These are phyloP conservation scores for Pelodiscus sinensis DNA, from an alignment of 2,113 vertebrate species.

Conservation along the genomic window DNA sequence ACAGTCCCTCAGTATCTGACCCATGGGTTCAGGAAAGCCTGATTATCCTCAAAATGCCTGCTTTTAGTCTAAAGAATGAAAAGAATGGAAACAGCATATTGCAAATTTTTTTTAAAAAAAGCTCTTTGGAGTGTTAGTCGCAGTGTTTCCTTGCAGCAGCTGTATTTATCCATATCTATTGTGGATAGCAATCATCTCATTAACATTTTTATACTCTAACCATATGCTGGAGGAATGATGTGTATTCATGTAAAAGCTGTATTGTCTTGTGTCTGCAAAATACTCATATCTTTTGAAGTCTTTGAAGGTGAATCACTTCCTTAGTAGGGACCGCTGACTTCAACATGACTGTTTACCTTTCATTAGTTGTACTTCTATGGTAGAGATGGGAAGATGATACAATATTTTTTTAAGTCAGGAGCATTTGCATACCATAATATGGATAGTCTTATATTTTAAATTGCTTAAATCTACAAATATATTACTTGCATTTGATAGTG, in stretches of 20 bases:
- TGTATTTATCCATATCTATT: slow-evolving; percentile 16
- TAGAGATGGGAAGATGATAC: neutral
- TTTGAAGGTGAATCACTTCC: slow-evolving; percentile 40
- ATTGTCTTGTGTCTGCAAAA: slow-evolving; percentile 18
- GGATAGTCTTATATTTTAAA: slow-evolving; percentile 38
- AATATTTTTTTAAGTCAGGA: neutral
- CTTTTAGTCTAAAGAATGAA: slow-evolving; percentile 40
- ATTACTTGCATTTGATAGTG: slow-evolving; percentile 20
- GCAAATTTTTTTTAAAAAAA: neutral
- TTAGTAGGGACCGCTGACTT: neutral
- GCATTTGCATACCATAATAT: neutral
- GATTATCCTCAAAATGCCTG: slow-evolving; percentile 58
- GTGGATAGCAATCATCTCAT: neutral
- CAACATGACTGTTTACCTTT: neutral
- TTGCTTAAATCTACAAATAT: slow-evolving; percentile 36
- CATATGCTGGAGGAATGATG: slow-evolving; percentile 5
- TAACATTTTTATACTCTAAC: slow-evolving; percentile 32
- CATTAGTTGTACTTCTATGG: slow-evolving; percentile 14
- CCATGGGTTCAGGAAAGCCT: slow-evolving; percentile 30
- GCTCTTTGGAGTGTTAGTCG: neutral
- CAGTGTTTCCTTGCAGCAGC: neutral
- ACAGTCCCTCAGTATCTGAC: slow-evolving; percentile 6
- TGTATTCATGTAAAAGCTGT: slow-evolving; percentile 44
- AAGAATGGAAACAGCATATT: slow-evolving; percentile 52
- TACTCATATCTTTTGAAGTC: neutral